phyloP scores from a whole-genome alignment of 2,113 vertebrate species.

The Pedetes capensis region DNA sequence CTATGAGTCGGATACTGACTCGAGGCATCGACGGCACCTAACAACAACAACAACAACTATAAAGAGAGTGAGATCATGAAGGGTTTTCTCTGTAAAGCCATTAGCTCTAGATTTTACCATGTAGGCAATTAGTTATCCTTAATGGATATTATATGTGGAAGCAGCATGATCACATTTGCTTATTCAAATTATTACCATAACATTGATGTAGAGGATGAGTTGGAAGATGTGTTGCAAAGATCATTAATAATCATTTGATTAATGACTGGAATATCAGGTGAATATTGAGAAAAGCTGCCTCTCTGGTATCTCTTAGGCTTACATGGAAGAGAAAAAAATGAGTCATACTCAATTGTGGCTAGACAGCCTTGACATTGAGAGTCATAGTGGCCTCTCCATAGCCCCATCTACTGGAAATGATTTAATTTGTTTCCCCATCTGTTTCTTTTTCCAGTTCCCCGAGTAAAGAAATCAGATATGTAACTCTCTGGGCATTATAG shows the following conservation, averaged over 20 bases:
- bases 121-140: background rate
- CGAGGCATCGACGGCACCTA: too few species aligned
- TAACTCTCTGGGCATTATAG: background rate
- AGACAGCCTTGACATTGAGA: background rate
- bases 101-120: background rate
- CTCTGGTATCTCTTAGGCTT: background rate
- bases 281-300: background rate
- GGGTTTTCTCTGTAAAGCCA: background rate
- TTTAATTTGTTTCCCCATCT: background rate
- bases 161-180: background rate
- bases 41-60: too few species aligned
- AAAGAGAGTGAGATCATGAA: background rate
- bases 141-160: background rate
- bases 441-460: conserved; percentile 2
- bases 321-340: background rate
- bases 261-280: background rate
- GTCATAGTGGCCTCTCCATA: background rate
- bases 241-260: background rate
- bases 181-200: background rate
- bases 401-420: background rate
- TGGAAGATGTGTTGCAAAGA: background rate
- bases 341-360: background rate
- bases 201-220: background rate
- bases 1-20: too few species aligned
- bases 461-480: background rate